Evolutionary conservation across 2,113 vertebrate species (phyloP), one percentile per base, ranked within the genome.

Genomic region (Tursiops truncatus): DNA sequence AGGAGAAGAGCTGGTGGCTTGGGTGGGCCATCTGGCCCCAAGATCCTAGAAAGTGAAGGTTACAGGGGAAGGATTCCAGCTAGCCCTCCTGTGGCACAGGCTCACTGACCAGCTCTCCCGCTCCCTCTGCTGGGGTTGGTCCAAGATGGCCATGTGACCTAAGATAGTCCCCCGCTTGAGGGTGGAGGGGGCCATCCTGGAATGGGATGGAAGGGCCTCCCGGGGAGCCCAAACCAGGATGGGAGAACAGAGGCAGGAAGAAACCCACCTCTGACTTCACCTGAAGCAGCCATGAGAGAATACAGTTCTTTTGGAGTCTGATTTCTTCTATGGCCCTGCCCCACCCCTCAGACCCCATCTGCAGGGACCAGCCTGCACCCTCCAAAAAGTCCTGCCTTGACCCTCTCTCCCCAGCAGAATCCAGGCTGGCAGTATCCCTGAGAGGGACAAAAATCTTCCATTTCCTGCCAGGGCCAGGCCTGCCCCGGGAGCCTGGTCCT

Each of bases 341-440:
- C 11, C 25, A 33, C 36, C 31, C 3, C 1, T 0, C 5, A 7
- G 36, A 11, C 4, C 7, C n/a, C 18, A 1, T 50, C 67, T 67
- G 5, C 10, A 73, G 12, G 47, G 18, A 41, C 41, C 44, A 73
- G 60, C 26, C 70, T 14, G 1, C 8, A 9, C 10, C 60, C 65
- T 63, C 80, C 50, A 47, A 12, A 58, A 8, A 3, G 33, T 47
- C 63, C 50, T 63, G 50, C 65, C 17, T n/a, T 41, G 74, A 56
- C 25, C 7, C 67, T 12, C 2, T 28, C 50, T 28, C 33, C 33
- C 44, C 8, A 4, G 25, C 60, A 23, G 44, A 13, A n/a, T 38
- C 56, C 23, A 67, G 76, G 84, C 17, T 79, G 31, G 36, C 47
- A 93, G 88, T 41, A 13, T 38, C 41, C 79, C 62, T n/a, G 36